Base-by-base conservation (phyloP, 92 coral and sea anemone species). In the Zoanthus solanderi region DNA sequence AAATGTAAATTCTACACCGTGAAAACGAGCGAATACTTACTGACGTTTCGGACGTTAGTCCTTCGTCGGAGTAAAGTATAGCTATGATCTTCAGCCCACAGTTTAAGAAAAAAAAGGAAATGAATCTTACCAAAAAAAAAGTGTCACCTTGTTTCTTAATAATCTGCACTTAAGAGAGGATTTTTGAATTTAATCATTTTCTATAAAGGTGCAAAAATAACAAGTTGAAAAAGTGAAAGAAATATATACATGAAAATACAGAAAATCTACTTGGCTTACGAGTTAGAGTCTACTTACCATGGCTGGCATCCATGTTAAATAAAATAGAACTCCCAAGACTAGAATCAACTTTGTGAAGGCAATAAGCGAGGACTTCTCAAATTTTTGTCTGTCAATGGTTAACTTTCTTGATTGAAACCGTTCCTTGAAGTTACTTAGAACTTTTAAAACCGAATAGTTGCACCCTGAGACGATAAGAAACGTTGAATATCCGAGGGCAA, bases 221-320 rank as follows among this genome's bases (percentile, higher is more conserved):
- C 56, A 50, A 50, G 12, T 7, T 50, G 12, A 50, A 1, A 50
- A 11, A 50, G 42, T 37, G 42, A 37, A 37, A 50, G 12, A 50
- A 50, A 50, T 2, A 50, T 9, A 11, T 44, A 23, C 34, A 48
- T 28, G 45, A 79, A 79, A 23, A 0, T 9, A 79, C 44, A 0
- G 9, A 0, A 7, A 50, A 50, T 7, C 10, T 4, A 3, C 0
- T 7, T 50, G 9, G 9, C 11, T 0, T 7, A 50, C 56, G 56
- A 63, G 29, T 63, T 63, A 17, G 10, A 6, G 5, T 0, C 16
- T 12, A 90, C 95, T 90, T 65, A 93, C 95, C 95, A 93, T 84
- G 1, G 88, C 95, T 11, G 95, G 95, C 78, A 89, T 85, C 95
- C 95, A 93, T 18, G 95, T 93, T 48, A 93, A 17, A 57, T 90